Evolutionary conservation across 1,140 invertebrate species (phyloP).

Genomic region (Bactericera cockerelli): DNA sequence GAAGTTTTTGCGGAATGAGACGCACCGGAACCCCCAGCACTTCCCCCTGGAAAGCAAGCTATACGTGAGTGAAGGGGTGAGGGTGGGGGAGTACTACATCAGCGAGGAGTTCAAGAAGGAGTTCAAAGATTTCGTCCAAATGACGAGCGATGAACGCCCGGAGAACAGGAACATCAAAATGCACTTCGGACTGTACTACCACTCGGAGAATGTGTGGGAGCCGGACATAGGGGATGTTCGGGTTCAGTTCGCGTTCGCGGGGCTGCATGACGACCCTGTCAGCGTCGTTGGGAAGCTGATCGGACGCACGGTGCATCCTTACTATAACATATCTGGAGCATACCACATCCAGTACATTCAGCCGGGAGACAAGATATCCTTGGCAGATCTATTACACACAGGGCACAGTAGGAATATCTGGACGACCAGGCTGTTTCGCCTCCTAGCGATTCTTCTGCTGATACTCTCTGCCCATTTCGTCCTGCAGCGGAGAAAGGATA

Average conservation of each 20-base stretch:
- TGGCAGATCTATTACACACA: background rate
- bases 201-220: slow-evolving; percentile 63
- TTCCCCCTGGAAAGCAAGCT: slow-evolving; percentile 32
- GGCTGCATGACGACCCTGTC: slow-evolving; percentile 54
- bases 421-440: background rate
- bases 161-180: slow-evolving; percentile 64
- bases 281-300: slow-evolving; percentile 51
- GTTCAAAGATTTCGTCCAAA: slow-evolving; percentile 56
- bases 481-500: background rate
- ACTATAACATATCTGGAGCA: background rate
- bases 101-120: slow-evolving; percentile 50
- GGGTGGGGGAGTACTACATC: slow-evolving; percentile 36
- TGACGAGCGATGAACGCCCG: slow-evolving; percentile 69
- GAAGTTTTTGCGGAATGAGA: slow-evolving; percentile 50
- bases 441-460: background rate
- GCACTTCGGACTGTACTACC: slow-evolving; percentile 72
- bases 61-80: slow-evolving; percentile 37
- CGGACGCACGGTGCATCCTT: background rate
- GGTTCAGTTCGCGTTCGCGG: slow-evolving; percentile 68
- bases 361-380: background rate
- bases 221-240: slow-evolving; percentile 67
- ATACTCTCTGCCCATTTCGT: background rate
- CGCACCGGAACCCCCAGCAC: slow-evolving; percentile 57
- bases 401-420: slow-evolving; percentile 5
- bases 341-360: background rate